Evolutionary conservation across 2,113 vertebrate species (phyloP).

Genomic region (Platysternon megacephalum): DNA sequence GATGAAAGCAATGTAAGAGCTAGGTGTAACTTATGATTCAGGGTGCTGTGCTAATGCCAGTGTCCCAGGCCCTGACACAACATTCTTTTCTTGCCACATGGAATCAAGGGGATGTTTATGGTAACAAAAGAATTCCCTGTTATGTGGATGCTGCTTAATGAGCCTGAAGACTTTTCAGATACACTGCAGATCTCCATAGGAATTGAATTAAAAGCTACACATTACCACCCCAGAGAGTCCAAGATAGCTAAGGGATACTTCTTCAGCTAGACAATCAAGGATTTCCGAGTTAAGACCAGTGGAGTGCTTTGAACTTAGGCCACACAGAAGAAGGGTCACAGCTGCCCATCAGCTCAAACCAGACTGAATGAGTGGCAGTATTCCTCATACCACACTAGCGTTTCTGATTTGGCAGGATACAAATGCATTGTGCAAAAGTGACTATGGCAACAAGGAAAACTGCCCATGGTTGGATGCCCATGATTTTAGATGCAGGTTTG

Average conservation of each 20-base stretch:
- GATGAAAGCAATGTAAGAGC: background rate
- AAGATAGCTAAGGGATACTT: background rate
- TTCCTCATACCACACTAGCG: no score
- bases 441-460: no score
- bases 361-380: no score
- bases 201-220: background rate
- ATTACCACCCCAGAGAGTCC: background rate
- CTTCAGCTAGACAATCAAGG: no score
- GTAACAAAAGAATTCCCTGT: background rate
- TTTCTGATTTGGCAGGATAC: no score
- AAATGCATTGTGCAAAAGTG: no score
- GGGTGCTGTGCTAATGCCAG: background rate
- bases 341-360: no score
- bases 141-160: background rate
- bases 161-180: background rate
- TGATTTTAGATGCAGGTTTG: background rate
- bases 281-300: no score
- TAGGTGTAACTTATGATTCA: background rate
- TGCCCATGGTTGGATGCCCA: background rate
- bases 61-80: background rate
- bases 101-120: background rate
- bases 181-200: background rate
- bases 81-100: background rate
- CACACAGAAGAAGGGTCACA: no score
- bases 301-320: no score